These are phyloP conservation scores for Ctena decussata DNA, from an alignment of 2,888 invertebrate species.

Conservation along the genomic window DNA sequence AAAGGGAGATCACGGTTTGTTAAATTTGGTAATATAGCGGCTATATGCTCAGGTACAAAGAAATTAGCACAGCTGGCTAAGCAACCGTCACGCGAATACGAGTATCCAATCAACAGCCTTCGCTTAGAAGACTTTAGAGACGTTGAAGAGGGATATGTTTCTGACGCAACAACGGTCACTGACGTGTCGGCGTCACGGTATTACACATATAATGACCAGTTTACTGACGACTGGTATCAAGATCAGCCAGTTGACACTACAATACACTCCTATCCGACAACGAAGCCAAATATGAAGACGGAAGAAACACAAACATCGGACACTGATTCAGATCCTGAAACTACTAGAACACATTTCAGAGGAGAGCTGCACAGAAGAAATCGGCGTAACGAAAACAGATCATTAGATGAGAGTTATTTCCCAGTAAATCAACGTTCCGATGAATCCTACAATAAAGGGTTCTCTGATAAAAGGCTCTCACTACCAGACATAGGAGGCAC, in stretches of 20 bases:
- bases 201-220: background rate
- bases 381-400: background rate
- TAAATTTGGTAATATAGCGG: slow-evolving; percentile 57
- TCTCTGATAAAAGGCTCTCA: slow-evolving; percentile 6
- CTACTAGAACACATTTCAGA: background rate
- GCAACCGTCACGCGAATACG: slow-evolving; percentile 20
- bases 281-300: slow-evolving; percentile 27
- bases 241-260: slow-evolving; percentile 7
- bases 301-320: slow-evolving; percentile 47
- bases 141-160: slow-evolving; percentile 40
- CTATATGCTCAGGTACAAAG: slow-evolving; percentile 55
- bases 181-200: slow-evolving; percentile 34
- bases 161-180: slow-evolving; percentile 47
- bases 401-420: background rate
- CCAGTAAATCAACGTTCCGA: background rate
- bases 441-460: background rate
- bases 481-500: slow-evolving; percentile 51
- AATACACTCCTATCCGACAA: slow-evolving; percentile 29
- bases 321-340: slow-evolving; percentile 16
- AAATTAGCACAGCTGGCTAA: slow-evolving; percentile 13
- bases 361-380: background rate
- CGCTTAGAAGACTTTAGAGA: slow-evolving; percentile 28
- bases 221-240: background rate
- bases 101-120: slow-evolving; percentile 29
- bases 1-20: slow-evolving; percentile 56